Evolutionary conservation across 2,113 vertebrate species (phyloP).

Genomic region (Sapajus apella): DNA sequence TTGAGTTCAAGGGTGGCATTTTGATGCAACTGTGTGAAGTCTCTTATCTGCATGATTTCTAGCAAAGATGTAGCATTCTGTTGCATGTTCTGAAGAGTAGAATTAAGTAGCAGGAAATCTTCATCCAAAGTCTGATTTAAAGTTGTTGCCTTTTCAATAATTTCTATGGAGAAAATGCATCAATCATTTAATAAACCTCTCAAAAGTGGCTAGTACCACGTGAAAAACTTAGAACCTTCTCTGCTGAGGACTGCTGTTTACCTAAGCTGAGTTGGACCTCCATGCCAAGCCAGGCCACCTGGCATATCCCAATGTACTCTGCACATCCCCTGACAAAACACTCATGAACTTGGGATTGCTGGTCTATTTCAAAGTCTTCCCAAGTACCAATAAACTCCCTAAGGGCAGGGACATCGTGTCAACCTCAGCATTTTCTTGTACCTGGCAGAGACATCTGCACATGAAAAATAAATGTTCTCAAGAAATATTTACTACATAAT

Average conservation of each 20-base stretch:
- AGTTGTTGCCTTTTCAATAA: slow-evolving; percentile 81
- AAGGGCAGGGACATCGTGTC: rapidly evolving
- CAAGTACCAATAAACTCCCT: too few relatives aligned
- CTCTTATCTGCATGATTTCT: slow-evolving; percentile 78
- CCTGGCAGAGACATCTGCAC: not conserved
- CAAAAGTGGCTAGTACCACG: not conserved
- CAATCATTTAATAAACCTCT: not conserved
- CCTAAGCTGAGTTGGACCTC: not conserved
- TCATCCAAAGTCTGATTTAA: slow-evolving; percentile 85
- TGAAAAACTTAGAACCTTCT: not conserved
- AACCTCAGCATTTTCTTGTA: not conserved
- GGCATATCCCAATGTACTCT: rapidly evolving
- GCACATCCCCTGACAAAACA: not conserved
- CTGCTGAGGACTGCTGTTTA: not conserved
- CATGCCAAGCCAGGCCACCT: not conserved
- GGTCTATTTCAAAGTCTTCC: not conserved
- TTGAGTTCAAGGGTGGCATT: slow-evolving; percentile 81
- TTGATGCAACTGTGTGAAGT: slow-evolving; percentile 70
- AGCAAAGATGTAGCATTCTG: slow-evolving; percentile 83
- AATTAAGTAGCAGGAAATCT: slow-evolving; percentile 80
- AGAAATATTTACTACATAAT: not conserved
- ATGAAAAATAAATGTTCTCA: not conserved
- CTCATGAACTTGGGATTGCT: not conserved
- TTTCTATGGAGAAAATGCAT: slow-evolving; percentile 79
- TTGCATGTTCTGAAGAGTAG: slow-evolving; percentile 81